Base-by-base conservation (phyloP, 2,113 vertebrate genomes). In the Illadopsis cleaveri region DNA sequence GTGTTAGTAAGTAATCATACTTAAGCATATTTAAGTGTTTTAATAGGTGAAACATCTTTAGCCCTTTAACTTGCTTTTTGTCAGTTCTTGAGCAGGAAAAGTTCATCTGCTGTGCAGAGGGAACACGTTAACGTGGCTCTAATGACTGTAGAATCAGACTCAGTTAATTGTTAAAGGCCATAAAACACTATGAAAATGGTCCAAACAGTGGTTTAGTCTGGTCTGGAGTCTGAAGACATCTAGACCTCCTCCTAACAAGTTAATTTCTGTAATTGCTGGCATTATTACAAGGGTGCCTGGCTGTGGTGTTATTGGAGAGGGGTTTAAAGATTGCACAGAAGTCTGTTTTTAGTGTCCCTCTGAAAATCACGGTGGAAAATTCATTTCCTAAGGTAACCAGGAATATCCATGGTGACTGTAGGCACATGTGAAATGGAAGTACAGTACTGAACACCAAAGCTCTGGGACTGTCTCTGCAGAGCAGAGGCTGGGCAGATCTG, bases 201-300 rank as follows among this genome's bases (percentile, higher is more conserved):
- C 72, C 62, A 47, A 70, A 51, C 60, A 30, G 56, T 71, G 72
- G 64, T 70, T 93, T 83, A 48, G 37, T 83, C 66, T 72, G 61
- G 57, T 90, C 42, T 72, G 75, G 65, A 72, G 37, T 79, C 76
- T 78, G 77, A 83, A 90, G 64, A 56, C 44, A 76, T 54, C 88
- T 69, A 89, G 50, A 50, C 72, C 21, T 89, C 35, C 31, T 83
- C 78, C 80, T 61, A 94, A 66, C 25, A 83, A 73, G 42, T 69
- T 89, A 71, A 89, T 95, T 86, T 76, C 71, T 95, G 48, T 75
- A 93, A 75, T 84, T 93, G 31, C 60, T 78, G 86, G 18, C 61
- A 38, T 86, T 81, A 81, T 80, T 45, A 48, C 0, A 5, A 77
- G 76, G 37, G 72, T 88, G 35, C 35, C 47, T 54, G 57, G 38